Base-by-base conservation (phyloP, 1,140 invertebrate species). In the Drosophila tsacasi region DNA sequence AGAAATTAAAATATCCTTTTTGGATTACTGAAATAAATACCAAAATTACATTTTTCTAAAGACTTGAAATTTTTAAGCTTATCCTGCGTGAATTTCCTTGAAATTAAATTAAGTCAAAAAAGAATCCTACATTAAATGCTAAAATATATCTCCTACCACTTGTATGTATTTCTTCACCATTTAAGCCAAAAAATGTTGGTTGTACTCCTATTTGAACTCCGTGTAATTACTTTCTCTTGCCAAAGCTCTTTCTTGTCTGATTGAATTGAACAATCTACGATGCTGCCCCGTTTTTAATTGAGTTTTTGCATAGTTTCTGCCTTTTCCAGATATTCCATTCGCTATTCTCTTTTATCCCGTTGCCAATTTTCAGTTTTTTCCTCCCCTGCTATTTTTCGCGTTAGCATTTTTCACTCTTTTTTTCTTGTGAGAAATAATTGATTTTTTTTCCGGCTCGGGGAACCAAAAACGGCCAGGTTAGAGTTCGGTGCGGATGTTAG, bases 201-300 rank as follows among this genome's bases (percentile, higher is more conserved):
- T 52, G 27, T 25, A 5, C 39, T 42, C 8, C 5, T 9, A 25
- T 37, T 62, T 57, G 23, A 61, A 15, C 37, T 19, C 27, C 17
- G 63, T 65, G 23, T 35, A 62, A 63, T 62, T 30, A 44, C 25
- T 61, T 15, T 40, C 57, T 19, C 37, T 67, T 15, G 1, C 7
- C 37, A 72, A 25, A 23, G 37, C 32, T 32, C 10, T 44, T 62
- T 27, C 30, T 30, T 62, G 32, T 39, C 35, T 32, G 76, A 72
- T 78, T 72, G 47, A 78, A 78, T 78, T 62, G 46, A 78, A 78
- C 59, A 73, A 78, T 68, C 64, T 69, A 39, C 49, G 42, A 2
- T 57, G 57, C 37, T 23, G 39, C 27, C 59, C 32, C 74, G 64
- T 55, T 71, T 73, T 78, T 78, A 78, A 78, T 77, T 77, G 75